A percentile compares a stretch with the other conserved stretches of the same genome.
phyloP scores from a whole-genome alignment of 1,140 invertebrate genomes.

The Caenorhabditis inopinata region DNA sequence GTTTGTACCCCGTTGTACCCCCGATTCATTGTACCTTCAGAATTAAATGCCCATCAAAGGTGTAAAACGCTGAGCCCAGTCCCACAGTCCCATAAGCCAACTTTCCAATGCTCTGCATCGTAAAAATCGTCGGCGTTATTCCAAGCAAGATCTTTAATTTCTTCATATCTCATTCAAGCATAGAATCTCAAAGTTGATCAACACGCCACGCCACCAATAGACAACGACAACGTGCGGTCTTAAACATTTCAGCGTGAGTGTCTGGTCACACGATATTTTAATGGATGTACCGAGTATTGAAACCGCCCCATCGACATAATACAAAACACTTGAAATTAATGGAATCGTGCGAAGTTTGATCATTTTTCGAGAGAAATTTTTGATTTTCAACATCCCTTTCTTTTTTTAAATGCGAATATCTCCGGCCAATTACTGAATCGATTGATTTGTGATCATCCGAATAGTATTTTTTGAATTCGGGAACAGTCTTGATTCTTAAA shows the following conservation, averaged over 20 bases:
- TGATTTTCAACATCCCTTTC: background rate
- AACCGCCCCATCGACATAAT: no score
- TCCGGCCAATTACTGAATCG: background rate
- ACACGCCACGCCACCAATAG: conserved; percentile 20
- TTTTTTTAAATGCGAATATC: background rate
- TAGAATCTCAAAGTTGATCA: background rate
- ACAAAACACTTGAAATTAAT: no score
- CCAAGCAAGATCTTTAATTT: background rate
- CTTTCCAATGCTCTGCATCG: background rate
- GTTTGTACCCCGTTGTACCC: no score
- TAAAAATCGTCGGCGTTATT: background rate
- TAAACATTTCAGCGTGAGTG: no score
- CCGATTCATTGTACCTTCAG: no score
- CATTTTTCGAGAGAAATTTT: no score
- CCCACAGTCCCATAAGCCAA: no score
- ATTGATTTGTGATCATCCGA: background rate
- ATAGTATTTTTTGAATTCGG: background rate
- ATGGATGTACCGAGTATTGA: no score
- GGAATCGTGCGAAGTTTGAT: no score
- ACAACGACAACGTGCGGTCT: no score
- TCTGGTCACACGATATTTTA: no score
- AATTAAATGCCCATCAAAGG: background rate
- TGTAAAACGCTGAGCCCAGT: no score
- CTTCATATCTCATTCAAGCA: background rate
- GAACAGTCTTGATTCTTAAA: background rate